Evolutionary conservation across 1,140 invertebrate genomes (phyloP).

Genomic region (Leucophenga varia): DNA sequence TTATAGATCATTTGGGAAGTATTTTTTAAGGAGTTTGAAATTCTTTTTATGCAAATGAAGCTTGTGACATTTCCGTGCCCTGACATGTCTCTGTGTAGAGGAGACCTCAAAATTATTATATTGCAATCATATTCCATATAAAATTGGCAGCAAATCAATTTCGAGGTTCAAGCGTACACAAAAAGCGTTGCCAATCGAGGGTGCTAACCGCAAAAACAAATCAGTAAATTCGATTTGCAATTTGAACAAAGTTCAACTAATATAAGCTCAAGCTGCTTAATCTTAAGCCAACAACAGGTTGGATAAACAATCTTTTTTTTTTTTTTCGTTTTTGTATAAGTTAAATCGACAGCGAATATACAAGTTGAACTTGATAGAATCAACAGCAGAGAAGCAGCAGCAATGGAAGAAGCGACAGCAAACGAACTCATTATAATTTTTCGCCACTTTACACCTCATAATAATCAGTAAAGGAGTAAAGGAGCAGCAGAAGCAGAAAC

Average conservation of each 20-base stretch:
- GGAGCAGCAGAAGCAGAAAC: too few species aligned
- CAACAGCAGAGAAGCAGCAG: too few species aligned
- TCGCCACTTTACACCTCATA: constrained; percentile 42
- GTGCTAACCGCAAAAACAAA: constrained; percentile 49
- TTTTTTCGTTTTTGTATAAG: too few species aligned
- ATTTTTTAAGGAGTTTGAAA: too few species aligned
- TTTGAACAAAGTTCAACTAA: constrained; percentile 12
- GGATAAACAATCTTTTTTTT: constrained; percentile 53
- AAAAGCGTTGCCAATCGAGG: constrained; percentile 22
- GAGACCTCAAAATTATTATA: not conserved
- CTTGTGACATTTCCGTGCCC: constrained; percentile 36
- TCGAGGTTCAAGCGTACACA: constrained; percentile 33
- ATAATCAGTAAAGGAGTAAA: constrained; percentile 23
- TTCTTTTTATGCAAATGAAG: constrained; percentile 49
- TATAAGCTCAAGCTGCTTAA: too few species aligned
- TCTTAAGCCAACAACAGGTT: too few species aligned
- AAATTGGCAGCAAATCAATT: constrained; percentile 34
- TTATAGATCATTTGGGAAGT: too few species aligned
- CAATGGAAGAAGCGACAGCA: too few species aligned
- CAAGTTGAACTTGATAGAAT: too few species aligned
- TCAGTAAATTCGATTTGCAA: constrained; percentile 29
- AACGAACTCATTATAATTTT: too few species aligned
- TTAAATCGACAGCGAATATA: too few species aligned
- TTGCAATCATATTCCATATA: not conserved
- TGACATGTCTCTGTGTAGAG: constrained; percentile 29